Evolutionary conservation across 2,797 vertebrate species (phyloP).

Genomic region (Prionace glauca): DNA sequence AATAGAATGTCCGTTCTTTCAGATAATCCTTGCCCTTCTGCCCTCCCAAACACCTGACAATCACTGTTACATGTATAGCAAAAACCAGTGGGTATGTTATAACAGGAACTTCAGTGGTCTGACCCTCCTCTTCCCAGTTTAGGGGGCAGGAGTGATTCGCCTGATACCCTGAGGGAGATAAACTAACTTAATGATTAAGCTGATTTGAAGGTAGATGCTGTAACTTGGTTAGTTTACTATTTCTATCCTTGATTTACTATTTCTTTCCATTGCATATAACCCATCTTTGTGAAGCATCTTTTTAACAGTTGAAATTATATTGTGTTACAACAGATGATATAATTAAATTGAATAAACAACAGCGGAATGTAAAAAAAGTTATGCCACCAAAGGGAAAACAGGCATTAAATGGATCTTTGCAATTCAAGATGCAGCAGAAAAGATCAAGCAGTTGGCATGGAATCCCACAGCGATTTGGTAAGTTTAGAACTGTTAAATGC

Average conservation of each 20-base stretch:
- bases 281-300: not conserved
- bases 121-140: not conserved
- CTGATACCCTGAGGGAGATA: not conserved
- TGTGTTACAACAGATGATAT: conserved; percentile 74
- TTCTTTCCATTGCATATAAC: not conserved
- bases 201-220: not conserved
- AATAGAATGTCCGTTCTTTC: too few species aligned
- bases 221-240: not conserved
- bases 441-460: conserved; percentile 56
- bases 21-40: too few species aligned
- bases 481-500: conserved; percentile 40
- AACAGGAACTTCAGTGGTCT: not conserved
- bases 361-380: conserved; percentile 62
- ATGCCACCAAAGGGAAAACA: conserved; percentile 48
- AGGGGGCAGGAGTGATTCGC: not conserved
- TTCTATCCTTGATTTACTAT: not conserved
- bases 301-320: not conserved
- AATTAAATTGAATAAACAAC: conserved; percentile 86
- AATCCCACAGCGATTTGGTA: conserved; percentile 58
- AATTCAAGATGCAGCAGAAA: conserved; percentile 55
- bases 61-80: not conserved
- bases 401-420: conserved; percentile 61
- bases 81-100: not conserved
- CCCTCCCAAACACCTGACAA: not conserved
- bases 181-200: too few species aligned